Conservation (phyloP, 1,140 invertebrate species). For the Rhopalosiphum maidis region DNA sequence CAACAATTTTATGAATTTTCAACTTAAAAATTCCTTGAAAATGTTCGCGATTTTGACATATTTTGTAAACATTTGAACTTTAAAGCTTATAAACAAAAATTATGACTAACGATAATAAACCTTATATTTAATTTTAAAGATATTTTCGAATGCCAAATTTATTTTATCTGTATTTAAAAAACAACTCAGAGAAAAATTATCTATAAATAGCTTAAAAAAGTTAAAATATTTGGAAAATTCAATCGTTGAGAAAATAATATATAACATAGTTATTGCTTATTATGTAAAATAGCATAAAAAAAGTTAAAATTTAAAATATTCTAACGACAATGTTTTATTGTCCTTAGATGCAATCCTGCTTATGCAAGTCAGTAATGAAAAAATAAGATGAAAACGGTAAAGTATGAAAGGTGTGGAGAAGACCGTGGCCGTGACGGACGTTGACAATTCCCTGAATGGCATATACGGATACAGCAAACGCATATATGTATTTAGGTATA, state of each 20-base stretch:
- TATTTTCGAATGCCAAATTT: too few relatives aligned
- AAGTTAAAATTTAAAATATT: background rate
- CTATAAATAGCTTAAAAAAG: too few relatives aligned
- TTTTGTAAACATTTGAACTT: too few relatives aligned
- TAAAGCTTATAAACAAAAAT: too few relatives aligned
- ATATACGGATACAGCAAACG: background rate
- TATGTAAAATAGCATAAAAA: background rate
- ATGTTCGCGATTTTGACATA: too few relatives aligned
- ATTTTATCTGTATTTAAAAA: too few relatives aligned
- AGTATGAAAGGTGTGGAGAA: conserved; percentile 3
- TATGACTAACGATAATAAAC: too few relatives aligned
- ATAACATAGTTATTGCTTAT: background rate
- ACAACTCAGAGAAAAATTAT: too few relatives aligned
- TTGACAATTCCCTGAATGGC: conserved; percentile 34
- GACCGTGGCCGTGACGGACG: conserved; percentile 25
- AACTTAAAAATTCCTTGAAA: too few relatives aligned
- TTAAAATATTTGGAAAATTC: too few relatives aligned
- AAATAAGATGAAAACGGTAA: background rate
- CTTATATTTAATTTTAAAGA: too few relatives aligned
- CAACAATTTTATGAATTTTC: too few relatives aligned
- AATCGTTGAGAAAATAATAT: background rate
- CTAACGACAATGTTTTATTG: background rate
- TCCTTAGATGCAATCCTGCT: background rate
- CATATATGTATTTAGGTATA: conserved; percentile 3
- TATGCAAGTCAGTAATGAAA: background rate